Conservation (phyloP, 1,140 invertebrate species). For the Mizuhopecten yessoensis region DNA sequence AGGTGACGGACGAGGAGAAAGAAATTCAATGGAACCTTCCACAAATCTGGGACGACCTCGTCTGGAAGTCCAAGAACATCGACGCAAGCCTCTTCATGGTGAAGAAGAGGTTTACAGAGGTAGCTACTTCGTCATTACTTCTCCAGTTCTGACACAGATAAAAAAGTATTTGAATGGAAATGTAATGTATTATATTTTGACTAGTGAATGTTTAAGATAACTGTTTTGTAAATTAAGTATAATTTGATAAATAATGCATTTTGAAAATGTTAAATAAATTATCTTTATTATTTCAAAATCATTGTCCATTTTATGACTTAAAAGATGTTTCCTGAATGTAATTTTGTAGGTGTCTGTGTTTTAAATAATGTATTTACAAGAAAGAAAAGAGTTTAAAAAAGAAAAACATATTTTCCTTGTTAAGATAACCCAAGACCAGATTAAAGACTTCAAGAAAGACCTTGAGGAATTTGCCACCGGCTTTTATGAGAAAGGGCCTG, state of each 20-base stretch:
- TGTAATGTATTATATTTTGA: too few species aligned
- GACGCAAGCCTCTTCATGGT: slow-evolving; percentile 83
- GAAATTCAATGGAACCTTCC: slow-evolving; percentile 75
- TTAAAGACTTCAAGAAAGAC: slow-evolving; percentile 88
- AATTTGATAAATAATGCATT: too few species aligned
- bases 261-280: too few species aligned
- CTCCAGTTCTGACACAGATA: neutral
- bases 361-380: too few species aligned
- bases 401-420: slow-evolving; percentile 44
- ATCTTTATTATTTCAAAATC: too few species aligned
- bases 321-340: too few species aligned
- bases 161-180: too few species aligned
- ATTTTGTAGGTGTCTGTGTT: too few species aligned
- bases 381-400: too few species aligned
- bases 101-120: slow-evolving; percentile 89
- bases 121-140: slow-evolving; percentile 55
- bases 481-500: slow-evolving; percentile 90
- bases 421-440: slow-evolving; percentile 85
- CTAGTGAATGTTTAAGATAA: too few species aligned
- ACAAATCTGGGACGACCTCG: slow-evolving; percentile 82
- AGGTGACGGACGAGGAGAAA: slow-evolving; percentile 80
- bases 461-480: slow-evolving; percentile 88
- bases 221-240: too few species aligned
- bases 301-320: too few species aligned
- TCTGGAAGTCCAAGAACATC: slow-evolving; percentile 82